Conservation (phyloP, 2,888 invertebrate species). For the Erynnis tages region DNA sequence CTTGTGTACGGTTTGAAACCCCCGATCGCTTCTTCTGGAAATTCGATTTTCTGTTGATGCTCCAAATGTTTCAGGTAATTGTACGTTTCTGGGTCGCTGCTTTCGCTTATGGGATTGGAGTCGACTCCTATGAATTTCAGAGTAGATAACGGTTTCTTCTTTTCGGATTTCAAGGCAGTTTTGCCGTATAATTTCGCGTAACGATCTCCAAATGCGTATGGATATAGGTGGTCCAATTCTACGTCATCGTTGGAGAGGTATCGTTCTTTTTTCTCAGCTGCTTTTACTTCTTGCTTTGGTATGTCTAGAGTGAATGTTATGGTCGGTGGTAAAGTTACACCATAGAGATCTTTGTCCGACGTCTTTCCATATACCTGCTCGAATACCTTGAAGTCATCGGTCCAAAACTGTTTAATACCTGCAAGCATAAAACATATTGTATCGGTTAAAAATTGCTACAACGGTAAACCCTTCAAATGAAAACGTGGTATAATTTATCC, state of each 20-base stretch:
- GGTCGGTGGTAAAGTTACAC: slow-evolving; percentile 51
- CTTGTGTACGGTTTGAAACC: slow-evolving; percentile 49
- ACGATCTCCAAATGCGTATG: slow-evolving; percentile 44
- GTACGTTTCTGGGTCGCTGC: slow-evolving; percentile 62
- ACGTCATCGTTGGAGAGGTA: slow-evolving; percentile 39
- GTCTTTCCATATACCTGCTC: slow-evolving; percentile 70
- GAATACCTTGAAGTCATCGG: slow-evolving; percentile 67
- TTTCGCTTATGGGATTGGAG: slow-evolving; percentile 59
- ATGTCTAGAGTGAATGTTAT: slow-evolving; percentile 39
- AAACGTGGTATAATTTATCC: not conserved
- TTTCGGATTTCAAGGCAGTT: slow-evolving; percentile 33
- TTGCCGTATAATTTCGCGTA: slow-evolving; percentile 45
- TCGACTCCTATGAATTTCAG: slow-evolving; percentile 55
- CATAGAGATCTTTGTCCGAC: slow-evolving; percentile 66
- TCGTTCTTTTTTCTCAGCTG: slow-evolving; percentile 55
- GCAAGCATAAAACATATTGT: slow-evolving; percentile 33
- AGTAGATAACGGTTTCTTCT: slow-evolving; percentile 39
- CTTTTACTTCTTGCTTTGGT: slow-evolving; percentile 41
- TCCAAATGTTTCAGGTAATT: slow-evolving; percentile 64
- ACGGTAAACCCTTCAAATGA: not conserved
- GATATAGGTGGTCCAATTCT: slow-evolving; percentile 40
- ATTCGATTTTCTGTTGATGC: slow-evolving; percentile 44
- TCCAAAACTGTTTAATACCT: slow-evolving; percentile 69
- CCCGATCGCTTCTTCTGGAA: slow-evolving; percentile 38
- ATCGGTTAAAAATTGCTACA: not conserved